Base-by-base conservation (phyloP, 2,113 vertebrate genomes). In the Noturus placidus region DNA sequence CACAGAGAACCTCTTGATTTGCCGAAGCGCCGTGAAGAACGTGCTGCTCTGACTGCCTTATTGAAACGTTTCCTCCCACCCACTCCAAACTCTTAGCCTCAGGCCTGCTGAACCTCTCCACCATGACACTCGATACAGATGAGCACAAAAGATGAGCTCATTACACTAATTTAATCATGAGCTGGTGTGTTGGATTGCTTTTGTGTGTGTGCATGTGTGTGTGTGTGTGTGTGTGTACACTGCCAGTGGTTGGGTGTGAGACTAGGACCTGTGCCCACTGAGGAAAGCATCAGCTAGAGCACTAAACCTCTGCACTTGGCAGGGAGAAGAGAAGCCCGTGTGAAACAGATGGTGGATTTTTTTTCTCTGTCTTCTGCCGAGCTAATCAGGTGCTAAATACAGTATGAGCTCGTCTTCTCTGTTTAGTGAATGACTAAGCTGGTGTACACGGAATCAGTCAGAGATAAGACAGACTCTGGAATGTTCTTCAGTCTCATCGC, bases 361-460 rank as follows among this genome's bases (percentile, higher is more conserved):
- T 78, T 38, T 61, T 88, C 82, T 91, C 82, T 91, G 90, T 91
- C 90, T 91, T 92, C 88, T 86, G 77, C 90, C 89, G 82, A 2
- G 38, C 90, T 93, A 92, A 94, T 94, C 93, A 92, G 92, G 90
- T 93, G 93, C 92, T 94, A 93, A 94, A 93, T 92, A 50, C 46
- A 50, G 46, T 50, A 94, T 92, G 89, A 86, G 88, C 91, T 92
- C 89, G 87, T 93, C 91, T 92, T 90, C 85, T n/a, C 63, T 79
- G 50, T 25, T 59, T 72, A 56, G 59, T 59, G 81, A 72, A 42
- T 70, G 72, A 59, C n/a, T 17, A 56, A 14, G 38, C 82, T 70
- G 30, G 74, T 80, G 85, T 56, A 80, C 63, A 5, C 46, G 25
- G 59, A 52, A 42, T 33, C 59, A 67, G 59, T 67, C 85, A 56